Percentiles rank a stretch among this genome's conserved stretches.
These are phyloP conservation scores for Asteroscopus sphinx DNA, from an alignment of 2,888 invertebrate species.

Conservation along the genomic window DNA sequence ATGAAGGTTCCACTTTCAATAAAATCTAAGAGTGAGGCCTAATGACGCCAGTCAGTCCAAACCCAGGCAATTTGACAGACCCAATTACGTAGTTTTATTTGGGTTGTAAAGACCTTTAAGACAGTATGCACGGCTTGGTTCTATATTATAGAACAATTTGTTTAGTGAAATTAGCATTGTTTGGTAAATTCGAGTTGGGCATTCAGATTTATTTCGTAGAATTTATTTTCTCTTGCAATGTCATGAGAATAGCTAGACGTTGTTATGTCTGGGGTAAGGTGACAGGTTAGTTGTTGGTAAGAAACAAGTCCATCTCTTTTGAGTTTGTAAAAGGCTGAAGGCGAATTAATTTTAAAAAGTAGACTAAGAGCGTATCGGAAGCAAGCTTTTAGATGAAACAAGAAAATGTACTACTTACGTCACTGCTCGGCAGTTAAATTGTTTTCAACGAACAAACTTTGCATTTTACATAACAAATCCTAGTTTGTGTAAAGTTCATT, in stretches of 20 bases:
- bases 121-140: conserved; percentile 33
- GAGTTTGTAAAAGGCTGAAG: no score
- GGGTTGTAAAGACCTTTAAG: conserved; percentile 59
- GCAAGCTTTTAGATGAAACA: no score
- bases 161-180: conserved; percentile 43
- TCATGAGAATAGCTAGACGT: no score
- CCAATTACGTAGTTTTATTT: conserved; percentile 73
- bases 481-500: conserved; percentile 5
- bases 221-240: conserved; percentile 11
- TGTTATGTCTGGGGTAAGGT: no score
- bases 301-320: no score
- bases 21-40: conserved; percentile 65
- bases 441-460: conserved; percentile 8
- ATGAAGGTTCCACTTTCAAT: conserved; percentile 63
- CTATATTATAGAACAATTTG: conserved; percentile 42
- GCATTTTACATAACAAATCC: conserved; percentile 13
- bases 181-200: conserved; percentile 14
- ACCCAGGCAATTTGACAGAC: conserved; percentile 69
- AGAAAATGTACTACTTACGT: no score
- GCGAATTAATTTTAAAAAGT: no score
- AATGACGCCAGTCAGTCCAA: conserved; percentile 65
- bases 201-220: conserved; percentile 15
- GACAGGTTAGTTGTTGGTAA: no score
- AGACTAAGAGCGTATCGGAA: no score
- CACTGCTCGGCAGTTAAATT: no score